These are phyloP conservation scores for Folsomia candida DNA, from an alignment of 2,888 invertebrate genomes.

Conservation along the genomic window DNA sequence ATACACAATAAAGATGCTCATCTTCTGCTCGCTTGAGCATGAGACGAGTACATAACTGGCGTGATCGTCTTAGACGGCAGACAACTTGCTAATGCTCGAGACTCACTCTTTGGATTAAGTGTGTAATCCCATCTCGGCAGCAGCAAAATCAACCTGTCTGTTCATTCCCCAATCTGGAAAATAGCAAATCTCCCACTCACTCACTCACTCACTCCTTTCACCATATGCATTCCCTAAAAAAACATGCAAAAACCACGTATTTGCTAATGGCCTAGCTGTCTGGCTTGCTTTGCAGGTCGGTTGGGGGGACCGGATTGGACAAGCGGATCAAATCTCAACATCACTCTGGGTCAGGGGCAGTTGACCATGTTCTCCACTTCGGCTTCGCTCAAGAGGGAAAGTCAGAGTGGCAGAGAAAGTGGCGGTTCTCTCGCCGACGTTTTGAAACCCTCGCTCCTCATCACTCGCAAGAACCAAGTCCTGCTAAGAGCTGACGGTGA, in stretches of 20 bases:
- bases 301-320: constrained; percentile 32
- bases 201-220: background rate
- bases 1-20: background rate
- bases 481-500: background rate
- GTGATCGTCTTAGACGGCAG: too few relatives aligned
- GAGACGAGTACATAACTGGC: too few relatives aligned
- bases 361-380: constrained; percentile 10
- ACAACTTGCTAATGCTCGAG: too few relatives aligned
- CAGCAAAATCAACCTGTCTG: background rate
- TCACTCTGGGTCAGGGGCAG: constrained; percentile 12
- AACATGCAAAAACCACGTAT: background rate
- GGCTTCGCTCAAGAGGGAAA: constrained; percentile 19
- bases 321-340: constrained; percentile 19
- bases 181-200: background rate
- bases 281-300: constrained; percentile 26
- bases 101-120: background rate
- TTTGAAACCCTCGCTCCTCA: constrained; percentile 14
- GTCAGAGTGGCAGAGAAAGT: constrained; percentile 3
- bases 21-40: too few relatives aligned
- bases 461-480: background rate
- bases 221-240: background rate
- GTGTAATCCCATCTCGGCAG: background rate
- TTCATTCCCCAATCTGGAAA: too few relatives aligned
- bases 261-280: background rate
- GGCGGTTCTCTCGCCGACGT: too few relatives aligned